Conservation (phyloP, 1,140 invertebrate species). For the Phenacoccus solenopsis region DNA sequence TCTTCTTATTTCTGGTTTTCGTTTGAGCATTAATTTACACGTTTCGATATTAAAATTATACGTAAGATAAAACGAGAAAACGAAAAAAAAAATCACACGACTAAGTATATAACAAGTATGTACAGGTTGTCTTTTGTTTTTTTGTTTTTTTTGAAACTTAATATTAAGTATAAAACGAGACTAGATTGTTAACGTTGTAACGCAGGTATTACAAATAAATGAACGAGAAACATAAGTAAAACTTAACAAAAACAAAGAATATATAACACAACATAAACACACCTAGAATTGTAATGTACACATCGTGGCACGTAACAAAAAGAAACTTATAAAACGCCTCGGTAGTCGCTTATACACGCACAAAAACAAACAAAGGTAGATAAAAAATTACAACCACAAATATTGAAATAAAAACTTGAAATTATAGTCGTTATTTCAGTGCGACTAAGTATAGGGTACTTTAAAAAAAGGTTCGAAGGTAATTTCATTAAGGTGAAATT, state of each 20-base stretch:
- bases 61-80: too few relatives aligned
- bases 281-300: neutral
- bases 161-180: neutral
- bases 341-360: neutral
- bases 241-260: conserved; percentile 3
- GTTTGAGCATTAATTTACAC: too few relatives aligned
- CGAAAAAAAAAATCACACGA: neutral
- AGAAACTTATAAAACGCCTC: neutral
- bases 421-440: too few relatives aligned
- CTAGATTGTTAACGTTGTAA: neutral
- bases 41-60: too few relatives aligned
- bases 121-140: too few relatives aligned
- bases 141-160: too few relatives aligned
- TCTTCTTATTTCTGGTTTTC: too few relatives aligned
- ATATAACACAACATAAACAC: neutral
- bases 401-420: neutral
- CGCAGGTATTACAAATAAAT: neutral
- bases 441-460: too few relatives aligned
- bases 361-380: neutral
- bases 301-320: neutral
- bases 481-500: too few relatives aligned
- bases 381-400: neutral
- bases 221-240: neutral
- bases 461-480: too few relatives aligned
- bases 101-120: neutral